Conservation (phyloP, 1,140 invertebrate genomes). For the Meloidogyne chitwoodi region DNA sequence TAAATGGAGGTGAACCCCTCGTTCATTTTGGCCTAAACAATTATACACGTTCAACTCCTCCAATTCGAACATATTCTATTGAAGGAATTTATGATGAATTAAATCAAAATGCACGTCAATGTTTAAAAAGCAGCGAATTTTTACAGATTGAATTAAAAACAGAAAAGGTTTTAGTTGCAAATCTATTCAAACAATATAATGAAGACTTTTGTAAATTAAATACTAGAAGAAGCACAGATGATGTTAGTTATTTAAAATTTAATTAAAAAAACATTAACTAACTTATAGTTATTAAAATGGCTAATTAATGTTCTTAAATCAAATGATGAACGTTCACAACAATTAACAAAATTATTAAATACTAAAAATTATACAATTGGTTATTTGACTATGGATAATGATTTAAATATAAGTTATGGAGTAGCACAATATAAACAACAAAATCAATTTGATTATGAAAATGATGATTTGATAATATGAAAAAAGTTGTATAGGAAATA, state of each 20-base stretch:
- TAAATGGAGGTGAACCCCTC: conserved; percentile 61
- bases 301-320: conserved; percentile 57
- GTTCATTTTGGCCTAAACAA: conserved; percentile 63
- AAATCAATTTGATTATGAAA: not conserved
- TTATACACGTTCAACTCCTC: conserved; percentile 62
- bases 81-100: conserved; percentile 52
- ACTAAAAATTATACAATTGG: conserved; percentile 59
- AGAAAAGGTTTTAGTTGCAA: conserved; percentile 59
- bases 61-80: conserved; percentile 62
- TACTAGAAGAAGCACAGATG: conserved; percentile 52
- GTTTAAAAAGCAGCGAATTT: conserved; percentile 60
- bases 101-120: conserved; percentile 34
- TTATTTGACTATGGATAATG: conserved; percentile 61
- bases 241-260: too few species aligned
- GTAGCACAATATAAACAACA: not conserved
- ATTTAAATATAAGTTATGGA: conserved; percentile 55
- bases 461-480: not conserved
- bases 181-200: conserved; percentile 62
- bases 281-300: conserved; percentile 60
- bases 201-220: conserved; percentile 62
- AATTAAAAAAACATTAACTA: not conserved
- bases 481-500: not conserved
- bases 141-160: conserved; percentile 59
- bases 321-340: conserved; percentile 50
- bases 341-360: conserved; percentile 55